Conservation (phyloP, 1,140 invertebrate species). For the Cecropterus lyciades region DNA sequence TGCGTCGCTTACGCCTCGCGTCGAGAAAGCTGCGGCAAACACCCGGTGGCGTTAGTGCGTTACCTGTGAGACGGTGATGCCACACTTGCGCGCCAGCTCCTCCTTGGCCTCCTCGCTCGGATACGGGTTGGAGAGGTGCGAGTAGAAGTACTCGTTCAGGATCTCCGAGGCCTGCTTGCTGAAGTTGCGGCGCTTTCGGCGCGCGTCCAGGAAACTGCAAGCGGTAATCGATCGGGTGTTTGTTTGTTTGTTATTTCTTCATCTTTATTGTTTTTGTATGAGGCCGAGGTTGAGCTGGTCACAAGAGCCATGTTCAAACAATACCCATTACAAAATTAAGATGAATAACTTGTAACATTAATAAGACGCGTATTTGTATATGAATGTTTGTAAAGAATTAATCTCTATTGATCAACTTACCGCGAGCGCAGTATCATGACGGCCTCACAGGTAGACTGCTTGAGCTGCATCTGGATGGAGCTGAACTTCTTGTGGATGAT, state of each 20-base stretch:
- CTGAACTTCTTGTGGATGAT: constrained; percentile 99
- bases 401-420: constrained; percentile 44
- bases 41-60: constrained; percentile 34
- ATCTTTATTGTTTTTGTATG: constrained; percentile 20
- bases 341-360: too few species aligned
- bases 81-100: constrained; percentile 99
- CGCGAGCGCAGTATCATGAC: constrained; percentile 98
- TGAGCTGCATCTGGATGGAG: constrained; percentile 99
- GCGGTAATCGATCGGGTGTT: constrained; percentile 40
- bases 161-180: constrained; percentile 99
- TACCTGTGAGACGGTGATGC: constrained; percentile 94
- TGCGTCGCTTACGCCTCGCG: constrained; percentile 98
- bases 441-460: constrained; percentile 99
- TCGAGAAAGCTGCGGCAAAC: constrained; percentile 92
- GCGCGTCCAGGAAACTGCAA: constrained; percentile 97
- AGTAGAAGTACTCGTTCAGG: constrained; percentile 99
- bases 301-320: constrained; percentile 14
- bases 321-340: neutral
- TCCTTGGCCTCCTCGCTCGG: constrained; percentile 99
- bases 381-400: too few species aligned
- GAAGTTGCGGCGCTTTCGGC: constrained; percentile 99
- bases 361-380: too few species aligned
- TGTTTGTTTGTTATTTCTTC: constrained; percentile 34
- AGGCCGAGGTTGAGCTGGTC: constrained; percentile 63
- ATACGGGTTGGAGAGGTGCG: constrained; percentile 99